Base-by-base conservation (phyloP, 1,140 invertebrate species). In the Holcopasites calliopsidis region DNA sequence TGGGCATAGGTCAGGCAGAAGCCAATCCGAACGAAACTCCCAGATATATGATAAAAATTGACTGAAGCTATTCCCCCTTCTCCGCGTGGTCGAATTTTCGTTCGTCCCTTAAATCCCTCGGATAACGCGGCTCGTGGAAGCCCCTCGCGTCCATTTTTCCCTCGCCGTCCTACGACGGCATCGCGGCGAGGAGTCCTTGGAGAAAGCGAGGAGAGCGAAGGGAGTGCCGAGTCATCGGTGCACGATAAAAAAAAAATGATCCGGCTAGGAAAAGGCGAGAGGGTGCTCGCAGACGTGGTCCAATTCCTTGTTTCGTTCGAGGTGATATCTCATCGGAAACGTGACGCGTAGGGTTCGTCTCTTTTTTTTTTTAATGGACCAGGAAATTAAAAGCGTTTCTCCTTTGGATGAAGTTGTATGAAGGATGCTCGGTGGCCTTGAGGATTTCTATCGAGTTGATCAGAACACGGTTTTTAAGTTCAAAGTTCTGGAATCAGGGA, bases 1-100 rank as follows among this genome's bases (percentile, higher is more conserved):
- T 91, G 88, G 88, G 89, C 88, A 88, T 90, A 89, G 89, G 88
- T 89, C 88, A 88, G 87, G 90, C 89, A 89, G 89, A 90, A 90
- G 89, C 88, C 85, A 89, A 90, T 90, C 84, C 86, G 76, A n/a
- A 79, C 83, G 84, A 86, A 89, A 90, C 86, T 90, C 88, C 74
- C 82, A 87, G 84, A 88, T 87, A 87, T 87, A 88, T 85, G 88
- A 89, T 89, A 89, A 90, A 90, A 90, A 90, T 89, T 90, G 88
- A 90, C 88, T 90, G 85, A 61, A 85, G 85, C 77, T 77, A 60
- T 85, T 42, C 79, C 74, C 76, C 70, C 55, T 31, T 21, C 35
- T 54, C 28, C 49, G 58, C 79, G 69, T 84, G 80, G 76, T 54
- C 75, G 81, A 81, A 88, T 86, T 87, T 75, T 65, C 81, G 75